A percentile compares a stretch with the other conserved stretches of the same genome.
phyloP scores from a whole-genome alignment of 2,888 invertebrate species.

The Xanthorhoe designata region DNA sequence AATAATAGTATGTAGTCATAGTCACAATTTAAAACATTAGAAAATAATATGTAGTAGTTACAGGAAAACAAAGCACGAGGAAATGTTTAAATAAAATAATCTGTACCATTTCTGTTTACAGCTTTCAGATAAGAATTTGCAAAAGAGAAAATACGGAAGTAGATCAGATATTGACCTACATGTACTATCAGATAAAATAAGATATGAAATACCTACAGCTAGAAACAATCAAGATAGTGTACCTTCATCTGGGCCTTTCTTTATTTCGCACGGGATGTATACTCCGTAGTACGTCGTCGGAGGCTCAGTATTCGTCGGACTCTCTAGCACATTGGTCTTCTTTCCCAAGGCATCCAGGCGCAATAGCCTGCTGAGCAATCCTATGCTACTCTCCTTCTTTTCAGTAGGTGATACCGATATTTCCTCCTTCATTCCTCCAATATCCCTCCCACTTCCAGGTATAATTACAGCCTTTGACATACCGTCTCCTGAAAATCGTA shows the following conservation, averaged over 20 bases:
- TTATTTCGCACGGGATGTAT: slow-evolving; percentile 83
- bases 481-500: slow-evolving; percentile 45
- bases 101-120: neutral
- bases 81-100: neutral
- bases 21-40: neutral
- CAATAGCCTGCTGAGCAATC: slow-evolving; percentile 71
- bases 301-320: slow-evolving; percentile 65
- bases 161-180: slow-evolving; percentile 47
- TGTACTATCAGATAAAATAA: slow-evolving; percentile 24
- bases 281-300: slow-evolving; percentile 77
- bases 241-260: slow-evolving; percentile 83
- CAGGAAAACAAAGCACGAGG: neutral
- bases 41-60: neutral
- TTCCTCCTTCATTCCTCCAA: slow-evolving; percentile 72
- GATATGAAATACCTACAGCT: slow-evolving; percentile 1
- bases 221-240: slow-evolving; percentile 30
- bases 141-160: slow-evolving; percentile 34
- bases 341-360: slow-evolving; percentile 71
- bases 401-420: slow-evolving; percentile 71
- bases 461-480: slow-evolving; percentile 80
- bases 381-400: slow-evolving; percentile 73
- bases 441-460: slow-evolving; percentile 73
- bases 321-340: slow-evolving; percentile 59
- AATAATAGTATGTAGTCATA: too few species aligned
- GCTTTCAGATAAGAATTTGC: slow-evolving; percentile 6